These are phyloP conservation scores for Semotilus atromaculatus DNA, from an alignment of 2,797 vertebrate genomes.

Conservation along the genomic window DNA sequence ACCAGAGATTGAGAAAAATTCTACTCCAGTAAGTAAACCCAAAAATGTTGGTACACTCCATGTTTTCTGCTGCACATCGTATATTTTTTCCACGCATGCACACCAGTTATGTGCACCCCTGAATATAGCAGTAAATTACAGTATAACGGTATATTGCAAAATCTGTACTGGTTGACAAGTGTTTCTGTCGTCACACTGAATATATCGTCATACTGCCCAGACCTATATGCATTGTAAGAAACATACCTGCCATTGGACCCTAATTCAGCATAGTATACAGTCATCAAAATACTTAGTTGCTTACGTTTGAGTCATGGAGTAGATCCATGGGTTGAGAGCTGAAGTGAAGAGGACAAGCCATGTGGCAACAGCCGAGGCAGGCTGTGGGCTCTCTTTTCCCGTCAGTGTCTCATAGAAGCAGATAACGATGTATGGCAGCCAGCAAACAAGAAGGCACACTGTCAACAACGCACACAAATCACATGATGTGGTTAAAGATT, in stretches of 20 bases:
- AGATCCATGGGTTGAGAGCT: constrained; percentile 81
- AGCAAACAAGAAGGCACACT: constrained; percentile 78
- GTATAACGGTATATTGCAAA: neutral
- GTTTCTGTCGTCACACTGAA: neutral
- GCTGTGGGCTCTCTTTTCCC: constrained; percentile 55
- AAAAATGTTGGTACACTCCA: too few relatives aligned
- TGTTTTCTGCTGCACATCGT: too few relatives aligned
- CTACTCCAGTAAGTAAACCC: too few relatives aligned
- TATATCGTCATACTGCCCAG: neutral
- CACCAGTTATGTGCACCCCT: too few relatives aligned
- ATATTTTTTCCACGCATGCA: too few relatives aligned
- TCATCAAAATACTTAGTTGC: constrained; percentile 35
- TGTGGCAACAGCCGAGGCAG: constrained; percentile 66
- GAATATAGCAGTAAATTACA: neutral
- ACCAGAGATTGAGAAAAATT: too few relatives aligned
- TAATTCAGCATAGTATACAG: neutral
- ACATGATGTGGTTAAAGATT: constrained; percentile 36
- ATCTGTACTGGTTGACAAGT: neutral
- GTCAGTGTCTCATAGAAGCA: constrained; percentile 78
- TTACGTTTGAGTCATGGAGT: constrained; percentile 78
- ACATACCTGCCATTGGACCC: neutral
- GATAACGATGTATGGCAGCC: constrained; percentile 77
- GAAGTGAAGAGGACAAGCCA: constrained; percentile 77
- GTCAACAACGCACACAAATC: constrained; percentile 44
- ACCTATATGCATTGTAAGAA: neutral